Base-by-base conservation (phyloP, 2,113 vertebrate species). In the Arenaria interpres region DNA sequence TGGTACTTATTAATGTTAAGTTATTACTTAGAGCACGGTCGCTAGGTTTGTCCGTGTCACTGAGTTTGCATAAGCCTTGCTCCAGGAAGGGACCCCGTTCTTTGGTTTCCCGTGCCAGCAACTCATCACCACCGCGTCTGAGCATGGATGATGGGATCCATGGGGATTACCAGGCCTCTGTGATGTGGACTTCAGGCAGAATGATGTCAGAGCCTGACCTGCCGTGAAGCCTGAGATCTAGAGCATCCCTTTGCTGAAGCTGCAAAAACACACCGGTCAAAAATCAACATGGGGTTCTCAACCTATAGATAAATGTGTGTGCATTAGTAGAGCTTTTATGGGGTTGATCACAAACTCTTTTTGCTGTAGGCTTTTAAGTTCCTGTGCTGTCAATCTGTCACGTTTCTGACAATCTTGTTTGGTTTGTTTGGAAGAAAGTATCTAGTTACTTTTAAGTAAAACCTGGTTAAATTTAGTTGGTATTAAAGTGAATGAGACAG, bases 341-440 rank as follows among this genome's bases (percentile, higher is more conserved):
- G 25, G 20, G 12, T 30, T 37, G 79, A 67, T 76, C 1, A 10
- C 56, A 56, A 75, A 67, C 39, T 46, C 20, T 35, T 45, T 67
- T 59, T 87, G 22, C 23, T 81, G 39, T 53, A 51, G 79, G 27
- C n/a, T 83, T 71, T 71, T 43, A 84, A 67, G 24, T 81, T 89
- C 27, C 39, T 67, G n/a, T 81, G 37, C 37, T 86, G 28, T 79
- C 53, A 32, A 7, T 80, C 37, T 85, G 51, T 48, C 35, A 32
- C 7, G 27, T 78, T 90, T 92, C 56, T 25, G 66, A 19, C 7
- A 56, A n/a, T 72, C 27, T 62, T 51, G 9, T 77, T 89, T 72
- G 15, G 25, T 79, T 88, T 57, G 32, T 85, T 87, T 93, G 79
- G 69, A 87, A 92, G 59, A 43, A 92, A 85, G 64, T 78, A 71